These are phyloP conservation scores for Corythoichthys intestinalis DNA, from an alignment of 2,113 vertebrate species.

Conservation along the genomic window DNA sequence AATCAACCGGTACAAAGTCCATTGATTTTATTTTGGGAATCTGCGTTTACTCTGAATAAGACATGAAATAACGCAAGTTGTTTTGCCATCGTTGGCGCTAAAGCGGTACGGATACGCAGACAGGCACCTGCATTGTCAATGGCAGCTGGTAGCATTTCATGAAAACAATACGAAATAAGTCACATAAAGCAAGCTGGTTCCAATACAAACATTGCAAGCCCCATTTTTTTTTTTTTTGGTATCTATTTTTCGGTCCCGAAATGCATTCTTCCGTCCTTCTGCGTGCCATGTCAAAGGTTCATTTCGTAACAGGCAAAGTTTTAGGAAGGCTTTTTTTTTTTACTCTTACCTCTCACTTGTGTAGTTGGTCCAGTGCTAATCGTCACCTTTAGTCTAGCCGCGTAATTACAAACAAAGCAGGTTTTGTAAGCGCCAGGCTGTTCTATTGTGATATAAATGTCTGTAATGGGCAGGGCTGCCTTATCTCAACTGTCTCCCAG, in stretches of 20 bases:
- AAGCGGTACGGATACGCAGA: neutral
- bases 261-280: neutral
- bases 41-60: too few species aligned
- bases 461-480: conserved; percentile 10
- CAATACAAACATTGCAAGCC: neutral
- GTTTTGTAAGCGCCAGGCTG: neutral
- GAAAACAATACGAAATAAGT: neutral
- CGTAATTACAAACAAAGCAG: neutral
- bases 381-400: neutral
- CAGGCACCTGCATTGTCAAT: neutral
- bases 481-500: conserved; percentile 34
- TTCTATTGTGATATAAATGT: conserved; percentile 15
- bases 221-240: too few species aligned
- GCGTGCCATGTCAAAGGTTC: neutral
- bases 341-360: conserved; percentile 7
- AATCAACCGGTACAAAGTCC: too few species aligned
- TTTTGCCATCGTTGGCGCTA: too few species aligned
- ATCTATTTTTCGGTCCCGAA: neutral
- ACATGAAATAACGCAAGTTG: too few species aligned
- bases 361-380: neutral
- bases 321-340: neutral
- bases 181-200: neutral
- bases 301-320: neutral
- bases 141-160: neutral
- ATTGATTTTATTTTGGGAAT: too few species aligned